Evolutionary conservation across 2,113 vertebrate species (phyloP).

Genomic region (Zapus hudsonius): DNA sequence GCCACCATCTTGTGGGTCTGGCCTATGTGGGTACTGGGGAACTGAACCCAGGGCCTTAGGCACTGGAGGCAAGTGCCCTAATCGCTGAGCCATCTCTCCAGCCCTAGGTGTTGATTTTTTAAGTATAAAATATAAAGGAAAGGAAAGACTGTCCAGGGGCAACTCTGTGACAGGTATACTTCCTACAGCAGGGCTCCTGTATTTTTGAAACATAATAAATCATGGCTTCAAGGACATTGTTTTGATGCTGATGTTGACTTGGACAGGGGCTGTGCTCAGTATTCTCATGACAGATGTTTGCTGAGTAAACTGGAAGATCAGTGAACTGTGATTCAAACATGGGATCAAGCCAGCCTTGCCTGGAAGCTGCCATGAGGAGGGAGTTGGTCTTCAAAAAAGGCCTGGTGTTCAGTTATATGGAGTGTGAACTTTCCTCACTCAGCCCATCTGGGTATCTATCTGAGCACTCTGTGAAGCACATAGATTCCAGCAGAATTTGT

Average conservation of each 20-base stretch:
- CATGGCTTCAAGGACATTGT: neutral
- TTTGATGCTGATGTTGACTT: neutral
- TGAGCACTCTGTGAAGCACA: neutral
- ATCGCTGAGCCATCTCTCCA: too few relatives aligned
- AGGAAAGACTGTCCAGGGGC: constrained; percentile 2
- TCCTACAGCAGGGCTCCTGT: constrained; percentile 19
- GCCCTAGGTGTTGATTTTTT: constrained; percentile 33
- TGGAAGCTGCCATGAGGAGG: neutral
- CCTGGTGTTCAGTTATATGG: neutral
- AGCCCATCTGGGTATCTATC: neutral
- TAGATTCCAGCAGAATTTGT: neutral
- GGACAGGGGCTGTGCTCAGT: neutral
- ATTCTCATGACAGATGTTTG: too few relatives aligned
- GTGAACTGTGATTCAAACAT: accelerated
- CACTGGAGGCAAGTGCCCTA: too few relatives aligned
- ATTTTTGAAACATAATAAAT: constrained; percentile 48
- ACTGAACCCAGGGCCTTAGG: too few relatives aligned
- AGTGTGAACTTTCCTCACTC: accelerated
- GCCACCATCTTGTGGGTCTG: too few relatives aligned
- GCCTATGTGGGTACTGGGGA: too few relatives aligned
- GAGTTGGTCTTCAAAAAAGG: too few relatives aligned
- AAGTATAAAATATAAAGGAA: constrained; percentile 35
- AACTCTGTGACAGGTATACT: neutral
- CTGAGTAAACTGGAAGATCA: neutral
- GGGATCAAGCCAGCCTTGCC: neutral